Evolutionary conservation across 1,140 invertebrate species (phyloP).

Genomic region (Cephus cinctus): DNA sequence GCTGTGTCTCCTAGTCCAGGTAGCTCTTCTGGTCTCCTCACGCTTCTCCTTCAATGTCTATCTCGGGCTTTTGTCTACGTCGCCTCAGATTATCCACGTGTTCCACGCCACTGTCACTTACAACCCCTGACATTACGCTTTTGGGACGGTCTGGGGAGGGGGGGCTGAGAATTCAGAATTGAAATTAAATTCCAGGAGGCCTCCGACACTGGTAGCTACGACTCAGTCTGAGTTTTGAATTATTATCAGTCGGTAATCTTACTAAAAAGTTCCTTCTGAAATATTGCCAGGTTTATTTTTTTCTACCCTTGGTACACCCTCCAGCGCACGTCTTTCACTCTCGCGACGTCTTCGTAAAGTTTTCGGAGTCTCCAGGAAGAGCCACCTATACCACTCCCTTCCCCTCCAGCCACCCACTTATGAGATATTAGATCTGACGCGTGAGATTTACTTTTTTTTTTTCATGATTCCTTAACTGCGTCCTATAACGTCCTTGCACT

Average conservation of each 20-base stretch:
- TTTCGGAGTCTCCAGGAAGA: no score
- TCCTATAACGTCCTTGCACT: no score
- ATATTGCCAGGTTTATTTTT: slow-evolving; percentile 16
- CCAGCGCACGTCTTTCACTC: no score
- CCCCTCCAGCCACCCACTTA: no score
- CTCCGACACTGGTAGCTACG: no score
- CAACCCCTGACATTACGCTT: slow-evolving; percentile 16
- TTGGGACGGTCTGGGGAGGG: neutral
- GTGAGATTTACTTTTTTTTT: no score
- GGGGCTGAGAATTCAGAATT: slow-evolving; percentile 25
- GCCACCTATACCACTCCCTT: no score
- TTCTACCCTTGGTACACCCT: slow-evolving; percentile 2
- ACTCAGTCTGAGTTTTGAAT: no score
- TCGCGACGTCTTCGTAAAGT: no score
- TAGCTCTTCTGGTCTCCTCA: neutral
- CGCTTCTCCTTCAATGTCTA: neutral
- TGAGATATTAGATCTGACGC: no score
- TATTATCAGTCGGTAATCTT: slow-evolving; percentile 40
- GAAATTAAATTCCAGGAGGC: slow-evolving; percentile 43
- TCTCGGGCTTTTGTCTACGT: neutral
- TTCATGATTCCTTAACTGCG: no score
- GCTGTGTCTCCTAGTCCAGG: no score
- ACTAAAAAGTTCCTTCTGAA: slow-evolving; percentile 30
- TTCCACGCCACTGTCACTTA: slow-evolving; percentile 30
- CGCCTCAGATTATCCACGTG: neutral